Evolutionary conservation across 2,888 invertebrate genomes (phyloP), one percentile per base, ranked within the genome.

Genomic region (Xanthorhoe designata): DNA sequence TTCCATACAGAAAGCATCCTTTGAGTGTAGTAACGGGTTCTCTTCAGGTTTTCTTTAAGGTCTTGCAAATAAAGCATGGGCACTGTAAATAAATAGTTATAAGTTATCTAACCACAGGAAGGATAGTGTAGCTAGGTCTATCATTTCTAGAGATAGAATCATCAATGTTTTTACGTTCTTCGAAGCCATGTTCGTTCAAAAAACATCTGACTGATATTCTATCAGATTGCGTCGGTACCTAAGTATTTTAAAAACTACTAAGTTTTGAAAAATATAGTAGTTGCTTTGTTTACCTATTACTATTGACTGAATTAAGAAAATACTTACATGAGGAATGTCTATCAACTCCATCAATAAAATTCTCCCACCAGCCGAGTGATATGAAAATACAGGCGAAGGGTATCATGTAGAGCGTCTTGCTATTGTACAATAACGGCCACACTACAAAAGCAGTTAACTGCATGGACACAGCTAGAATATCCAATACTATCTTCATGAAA

Each of bases 301-400:
- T 24, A 24, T 32, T 7, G 7, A 32, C 6, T 7, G 32, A 32
- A 7, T 7, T 7, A 15, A 47, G 17, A 17, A 53, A n/a, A 51
- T 42, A 42, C 59, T 71, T 79, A 90, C 92, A 79, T 78, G 87
- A 81, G 51, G 84, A 82, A 62, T 86, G 73, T 62, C 77, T 85
- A 62, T 85, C 86, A 0, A 80, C 76, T 45, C 80, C 75, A 19
- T 94, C 94, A 5, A 96, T 94, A 83, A 95, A 98, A 85, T 97
- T 98, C 83, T 96, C 96, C 97, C 97, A 98, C 97, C 97, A 98
- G 19, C 96, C 96, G 53, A 95, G 90, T 0, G 97, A 97, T 61
- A 96, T 94, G 29, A 97, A 89, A 35, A 96, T 75, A 58, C 96
- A 90, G 2, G 96, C 94, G 3, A 96, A 72, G 0, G 96, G 95